Conservation (phyloP, 2,797 vertebrate species). For the Valencia hispanica region DNA sequence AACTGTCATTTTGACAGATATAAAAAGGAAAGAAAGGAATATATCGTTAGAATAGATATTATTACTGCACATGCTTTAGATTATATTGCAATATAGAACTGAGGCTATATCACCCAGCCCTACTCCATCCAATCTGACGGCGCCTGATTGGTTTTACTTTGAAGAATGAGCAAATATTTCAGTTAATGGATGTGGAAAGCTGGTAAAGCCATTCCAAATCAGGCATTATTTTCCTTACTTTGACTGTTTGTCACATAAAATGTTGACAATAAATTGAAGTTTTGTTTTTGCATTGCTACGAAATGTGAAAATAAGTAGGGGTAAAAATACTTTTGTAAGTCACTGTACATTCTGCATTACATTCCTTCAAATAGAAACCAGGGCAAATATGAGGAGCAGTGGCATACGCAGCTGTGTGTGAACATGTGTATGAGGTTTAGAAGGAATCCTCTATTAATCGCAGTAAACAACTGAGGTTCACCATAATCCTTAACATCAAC, state of each 20-base stretch:
- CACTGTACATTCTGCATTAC: neutral
- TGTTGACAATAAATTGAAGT: neutral
- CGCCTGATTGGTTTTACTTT: neutral
- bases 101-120: neutral
- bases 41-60: too few species aligned
- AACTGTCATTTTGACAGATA: too few species aligned
- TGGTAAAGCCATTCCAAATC: neutral
- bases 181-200: neutral
- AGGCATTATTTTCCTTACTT: neutral
- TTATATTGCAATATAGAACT: too few species aligned
- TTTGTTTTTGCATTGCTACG: neutral
- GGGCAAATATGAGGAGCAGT: neutral
- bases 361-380: neutral
- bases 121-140: neutral
- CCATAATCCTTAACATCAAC: conserved; percentile 27
- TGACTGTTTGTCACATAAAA: neutral
- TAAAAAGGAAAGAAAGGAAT: too few species aligned
- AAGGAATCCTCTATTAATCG: conserved; percentile 7
- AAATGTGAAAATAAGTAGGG: neutral
- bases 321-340: neutral
- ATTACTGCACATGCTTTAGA: too few species aligned
- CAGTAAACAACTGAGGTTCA: conserved; percentile 21
- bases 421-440: neutral
- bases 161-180: neutral
- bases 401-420: neutral